Conservation (phyloP, 2,113 vertebrate genomes). For the Macaca fascicularis region T2T-MFA8v1.1 NC_088375.1:17861001-17861500, state of each 20-base stretch:
- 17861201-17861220: not conserved
- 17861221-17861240: not conserved
- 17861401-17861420: not conserved
- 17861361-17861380: not conserved
- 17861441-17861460: not conserved
- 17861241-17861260: not conserved
- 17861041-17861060: not conserved
- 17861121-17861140: accelerated
- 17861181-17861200: not conserved
- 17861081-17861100: not conserved
- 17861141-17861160: accelerated
- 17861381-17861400: not conserved
- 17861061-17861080: not conserved
- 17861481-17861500: not conserved
- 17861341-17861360: not conserved
- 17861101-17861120: not conserved
- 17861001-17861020: not conserved
- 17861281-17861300: not conserved
- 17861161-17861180: accelerated
- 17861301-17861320: not conserved
- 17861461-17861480: not conserved
- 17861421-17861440: no score
- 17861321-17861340: not conserved
- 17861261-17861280: no score
- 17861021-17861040: not conserved